Conservation (phyloP, 1,140 invertebrate species). For the Melitaea cinxia region DNA sequence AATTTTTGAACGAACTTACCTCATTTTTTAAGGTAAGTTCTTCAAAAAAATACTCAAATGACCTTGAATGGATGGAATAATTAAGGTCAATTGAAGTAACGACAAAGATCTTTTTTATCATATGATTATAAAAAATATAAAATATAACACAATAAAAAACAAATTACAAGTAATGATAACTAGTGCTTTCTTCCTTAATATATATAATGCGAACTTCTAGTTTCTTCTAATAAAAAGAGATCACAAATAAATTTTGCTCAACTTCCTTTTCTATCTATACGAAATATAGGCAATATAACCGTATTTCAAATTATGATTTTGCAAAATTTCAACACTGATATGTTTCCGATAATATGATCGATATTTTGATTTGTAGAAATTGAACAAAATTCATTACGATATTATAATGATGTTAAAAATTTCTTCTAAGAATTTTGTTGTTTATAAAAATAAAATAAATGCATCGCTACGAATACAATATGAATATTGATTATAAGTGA, state of each 20-base stretch:
- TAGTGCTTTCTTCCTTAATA: neutral
- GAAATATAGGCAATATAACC: conserved; percentile 17
- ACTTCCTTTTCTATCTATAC: conserved; percentile 37
- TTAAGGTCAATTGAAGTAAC: conserved; percentile 56
- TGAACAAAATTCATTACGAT: conserved; percentile 53
- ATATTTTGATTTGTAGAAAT: conserved; percentile 41
- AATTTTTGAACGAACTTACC: conserved; percentile 6
- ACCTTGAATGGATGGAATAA: conserved; percentile 73
- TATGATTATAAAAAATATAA: conserved; percentile 24
- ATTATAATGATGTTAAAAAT: neutral
- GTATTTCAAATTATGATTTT: conserved; percentile 28
- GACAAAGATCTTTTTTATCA: conserved; percentile 21
- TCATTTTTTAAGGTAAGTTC: neutral
- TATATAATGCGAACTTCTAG: neutral
- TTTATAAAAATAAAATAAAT: conserved; percentile 23
- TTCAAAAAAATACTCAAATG: conserved; percentile 53
- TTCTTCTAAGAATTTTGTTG: neutral
- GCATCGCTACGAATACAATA: conserved; percentile 21
- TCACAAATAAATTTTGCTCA: conserved; percentile 55
- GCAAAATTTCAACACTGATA: conserved; percentile 47
- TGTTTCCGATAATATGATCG: conserved; percentile 48
- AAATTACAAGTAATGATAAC: conserved; percentile 11
- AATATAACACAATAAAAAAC: conserved; percentile 16
- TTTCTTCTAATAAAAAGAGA: conserved; percentile 1
- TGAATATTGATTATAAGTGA: conserved; percentile 4